Percentiles rank a stretch among this genome's conserved stretches.
These are phyloP conservation scores for Phalacrocorax carbo DNA, from an alignment of 2,113 vertebrate species.

Conservation along the genomic window DNA sequence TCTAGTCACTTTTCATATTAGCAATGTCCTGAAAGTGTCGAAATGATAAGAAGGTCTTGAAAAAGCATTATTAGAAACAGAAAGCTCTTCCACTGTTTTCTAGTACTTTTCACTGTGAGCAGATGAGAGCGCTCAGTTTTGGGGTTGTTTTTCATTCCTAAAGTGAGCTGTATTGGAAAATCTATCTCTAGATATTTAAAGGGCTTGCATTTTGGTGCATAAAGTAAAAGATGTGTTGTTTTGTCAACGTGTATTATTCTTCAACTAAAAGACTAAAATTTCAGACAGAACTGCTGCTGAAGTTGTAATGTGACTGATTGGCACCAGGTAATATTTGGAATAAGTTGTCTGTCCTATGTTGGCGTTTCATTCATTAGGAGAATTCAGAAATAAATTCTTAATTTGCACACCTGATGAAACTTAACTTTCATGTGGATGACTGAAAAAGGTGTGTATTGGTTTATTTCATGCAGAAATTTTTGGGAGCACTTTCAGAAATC, in stretches of 20 bases:
- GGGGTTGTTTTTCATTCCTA: not conserved
- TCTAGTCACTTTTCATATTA: not conserved
- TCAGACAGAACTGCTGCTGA: not conserved
- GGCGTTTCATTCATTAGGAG: not conserved
- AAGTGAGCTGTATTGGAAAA: not conserved
- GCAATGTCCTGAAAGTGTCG: not conserved
- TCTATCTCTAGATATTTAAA: not conserved
- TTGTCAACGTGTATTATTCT: not conserved
- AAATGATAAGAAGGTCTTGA: not conserved
- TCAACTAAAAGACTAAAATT: not conserved
- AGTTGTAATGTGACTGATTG: not conserved
- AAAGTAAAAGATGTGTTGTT: not conserved
- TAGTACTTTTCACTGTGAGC: not conserved
- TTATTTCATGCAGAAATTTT: not conserved
- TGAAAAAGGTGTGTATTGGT: not conserved
- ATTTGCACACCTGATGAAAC: not conserved
- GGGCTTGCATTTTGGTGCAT: not conserved
- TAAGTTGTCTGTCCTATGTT: not conserved
- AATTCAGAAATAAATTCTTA: not conserved
- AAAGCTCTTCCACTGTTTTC: not conserved
- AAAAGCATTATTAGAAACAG: not conserved
- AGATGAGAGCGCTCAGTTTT: not conserved
- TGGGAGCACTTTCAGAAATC: not conserved
- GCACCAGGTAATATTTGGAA: not conserved
- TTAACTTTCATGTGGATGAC: not conserved